Evolutionary conservation across 2,113 vertebrate species (phyloP).

Genomic region (Podarcis cretensis): DNA sequence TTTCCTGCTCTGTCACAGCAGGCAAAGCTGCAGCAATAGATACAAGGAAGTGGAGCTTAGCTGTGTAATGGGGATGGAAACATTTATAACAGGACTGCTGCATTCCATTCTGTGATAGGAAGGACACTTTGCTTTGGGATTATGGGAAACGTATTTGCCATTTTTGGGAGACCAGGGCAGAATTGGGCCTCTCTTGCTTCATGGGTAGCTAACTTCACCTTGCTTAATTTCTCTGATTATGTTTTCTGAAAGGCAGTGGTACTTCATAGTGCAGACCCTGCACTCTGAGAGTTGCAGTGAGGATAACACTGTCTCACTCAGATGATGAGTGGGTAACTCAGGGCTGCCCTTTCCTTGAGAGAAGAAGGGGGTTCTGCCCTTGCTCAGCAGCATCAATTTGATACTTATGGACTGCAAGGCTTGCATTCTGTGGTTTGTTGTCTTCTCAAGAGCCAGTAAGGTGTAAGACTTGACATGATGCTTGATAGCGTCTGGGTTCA

Average conservation of each 20-base stretch:
- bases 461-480: neutral
- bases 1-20: neutral
- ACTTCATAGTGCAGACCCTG: slow-evolving; percentile 12
- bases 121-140: too few relatives aligned
- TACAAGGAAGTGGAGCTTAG: neutral
- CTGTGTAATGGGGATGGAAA: neutral
- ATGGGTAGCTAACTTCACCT: neutral
- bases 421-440: slow-evolving; percentile 15
- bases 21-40: neutral
- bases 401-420: neutral
- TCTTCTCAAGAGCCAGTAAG: neutral
- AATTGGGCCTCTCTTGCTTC: neutral
- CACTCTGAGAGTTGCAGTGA: slow-evolving; percentile 7
- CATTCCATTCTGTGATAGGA: neutral
- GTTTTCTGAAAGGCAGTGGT: neutral
- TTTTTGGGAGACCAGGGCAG: neutral
- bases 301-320: neutral
- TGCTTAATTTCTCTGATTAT: neutral
- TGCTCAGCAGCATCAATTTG: slow-evolving; percentile 18
- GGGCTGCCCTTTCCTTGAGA: slow-evolving; percentile 21
- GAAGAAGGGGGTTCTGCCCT: slow-evolving; percentile 15
- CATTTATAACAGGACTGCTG: neutral
- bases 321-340: neutral
- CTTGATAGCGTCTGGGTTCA: too few relatives aligned
- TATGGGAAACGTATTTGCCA: neutral